Evolutionary conservation across 2,113 vertebrate species (phyloP), one percentile per base, ranked within the genome.

Genomic region (Corythornis cristatus): DNA sequence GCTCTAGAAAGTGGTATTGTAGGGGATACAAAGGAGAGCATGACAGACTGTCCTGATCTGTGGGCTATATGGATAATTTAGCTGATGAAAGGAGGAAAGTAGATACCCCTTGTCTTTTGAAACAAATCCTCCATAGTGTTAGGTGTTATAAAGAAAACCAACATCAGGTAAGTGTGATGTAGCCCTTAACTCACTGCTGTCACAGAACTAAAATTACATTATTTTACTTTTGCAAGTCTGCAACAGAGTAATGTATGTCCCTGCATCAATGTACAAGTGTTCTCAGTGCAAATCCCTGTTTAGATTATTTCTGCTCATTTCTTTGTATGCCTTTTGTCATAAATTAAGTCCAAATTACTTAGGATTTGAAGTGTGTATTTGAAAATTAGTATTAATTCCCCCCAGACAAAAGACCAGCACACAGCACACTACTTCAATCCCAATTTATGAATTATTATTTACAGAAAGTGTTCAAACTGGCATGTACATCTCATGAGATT

Each of bases 1-100:
- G 64, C 76, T 93, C 91, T 93, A 83, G 78, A 91, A 95, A 82
- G 65, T 16, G 40, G 48, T n/a, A 85, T 78, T 89, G 72, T 73
- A 75, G 67, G 53, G 60, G 25, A 90, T 18, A 88, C 58, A 85
- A 90, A 58, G 54, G 77, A 77, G 45, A 83, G 40, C 35, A 31
- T 66, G 43, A 71, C 74, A 90, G 48, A 68, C 12, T 77, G 65
- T 82, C 88, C 84, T 2, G 4, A 68, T 31, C 46, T 54, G 33
- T 81, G 86, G 33, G 18, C 33, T 62, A 5, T 20, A 40, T 28
- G 42, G 33, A 19, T 68, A 80, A 58, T 7, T 35, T 6, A 85
- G 68, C 81, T 45, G 62, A 57, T 81, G 35, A 95, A 86, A 86
- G 33, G 46, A 83, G 80, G 67, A 71, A 81, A 6, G 21, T 6